These are phyloP conservation scores for Rhinogobius similis DNA, from an alignment of 2,113 vertebrate genomes.

Conservation along the genomic window DNA sequence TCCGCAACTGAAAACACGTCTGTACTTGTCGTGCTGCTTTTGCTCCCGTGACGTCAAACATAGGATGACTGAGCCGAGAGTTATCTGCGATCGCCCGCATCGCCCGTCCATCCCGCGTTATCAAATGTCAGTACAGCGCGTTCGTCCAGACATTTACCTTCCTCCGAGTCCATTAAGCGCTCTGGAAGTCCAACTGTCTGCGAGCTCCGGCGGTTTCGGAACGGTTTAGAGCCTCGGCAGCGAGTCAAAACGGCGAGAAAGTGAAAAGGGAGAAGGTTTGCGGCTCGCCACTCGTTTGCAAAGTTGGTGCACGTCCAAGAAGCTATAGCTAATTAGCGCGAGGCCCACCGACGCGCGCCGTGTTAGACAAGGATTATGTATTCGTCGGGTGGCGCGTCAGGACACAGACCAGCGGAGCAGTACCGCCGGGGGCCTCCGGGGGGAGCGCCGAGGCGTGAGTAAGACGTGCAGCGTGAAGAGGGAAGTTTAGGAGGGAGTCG, in stretches of 20 bases:
- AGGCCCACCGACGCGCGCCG: background rate
- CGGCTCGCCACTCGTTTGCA: background rate
- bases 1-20: background rate
- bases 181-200: background rate
- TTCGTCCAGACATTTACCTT: background rate
- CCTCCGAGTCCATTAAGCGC: background rate
- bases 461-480: background rate
- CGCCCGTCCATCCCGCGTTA: background rate
- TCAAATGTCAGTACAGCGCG: background rate
- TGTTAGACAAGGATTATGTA: conserved; percentile 10
- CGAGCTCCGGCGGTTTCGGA: background rate
- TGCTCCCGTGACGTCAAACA: background rate
- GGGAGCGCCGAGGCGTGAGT: background rate
- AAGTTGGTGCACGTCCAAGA: conserved; percentile 1
- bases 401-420: background rate
- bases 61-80: background rate
- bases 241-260: too few relatives aligned
- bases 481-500: background rate
- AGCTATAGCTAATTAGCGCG: background rate
- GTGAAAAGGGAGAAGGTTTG: background rate
- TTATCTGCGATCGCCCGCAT: too few relatives aligned
- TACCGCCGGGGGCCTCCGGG: background rate
- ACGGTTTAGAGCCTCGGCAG: conserved; percentile 17
- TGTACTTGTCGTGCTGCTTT: background rate
- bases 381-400: background rate